These are phyloP conservation scores for Aspidiotus destructor DNA, from an alignment of 2,888 invertebrate species.

Conservation along the genomic window DNA sequence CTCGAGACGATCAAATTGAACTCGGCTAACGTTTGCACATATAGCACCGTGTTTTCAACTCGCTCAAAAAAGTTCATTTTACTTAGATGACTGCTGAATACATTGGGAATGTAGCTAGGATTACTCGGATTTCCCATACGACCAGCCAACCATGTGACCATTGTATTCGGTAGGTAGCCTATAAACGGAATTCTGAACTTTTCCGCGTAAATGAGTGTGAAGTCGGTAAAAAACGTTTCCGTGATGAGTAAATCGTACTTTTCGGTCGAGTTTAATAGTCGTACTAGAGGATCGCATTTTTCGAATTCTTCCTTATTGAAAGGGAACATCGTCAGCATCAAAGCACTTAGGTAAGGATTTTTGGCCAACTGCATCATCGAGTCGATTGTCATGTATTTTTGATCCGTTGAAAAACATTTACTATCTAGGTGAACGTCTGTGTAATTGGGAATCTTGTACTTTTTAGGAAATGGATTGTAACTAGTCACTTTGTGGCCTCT, in stretches of 20 bases:
- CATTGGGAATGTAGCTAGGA: constrained; percentile 39
- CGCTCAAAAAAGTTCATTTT: constrained; percentile 15
- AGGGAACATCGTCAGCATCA: constrained; percentile 1
- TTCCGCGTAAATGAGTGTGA: constrained; percentile 35
- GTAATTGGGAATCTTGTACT: constrained; percentile 17
- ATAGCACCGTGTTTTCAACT: background rate
- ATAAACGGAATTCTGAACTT: constrained; percentile 36
- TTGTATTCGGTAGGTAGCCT: constrained; percentile 35
- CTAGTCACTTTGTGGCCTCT: constrained; percentile 32
- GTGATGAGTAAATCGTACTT: constrained; percentile 37
- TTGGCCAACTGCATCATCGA: background rate
- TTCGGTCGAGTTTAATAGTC: background rate
- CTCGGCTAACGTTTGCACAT: background rate
- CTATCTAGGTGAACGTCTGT: constrained; percentile 7
- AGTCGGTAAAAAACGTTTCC: constrained; percentile 37
- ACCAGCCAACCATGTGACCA: constrained; percentile 36
- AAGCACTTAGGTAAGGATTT: background rate
- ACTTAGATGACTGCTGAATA: background rate
- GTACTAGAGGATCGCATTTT: constrained; percentile 14
- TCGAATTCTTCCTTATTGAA: background rate
- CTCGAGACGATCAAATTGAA: background rate
- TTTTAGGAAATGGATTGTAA: constrained; percentile 25
- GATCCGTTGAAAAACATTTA: background rate
- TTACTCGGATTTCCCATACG: constrained; percentile 36
- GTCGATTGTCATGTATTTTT: background rate